These are phyloP conservation scores for Albula goreensis DNA, from an alignment of 2,113 vertebrate species.

Conservation along the genomic window DNA sequence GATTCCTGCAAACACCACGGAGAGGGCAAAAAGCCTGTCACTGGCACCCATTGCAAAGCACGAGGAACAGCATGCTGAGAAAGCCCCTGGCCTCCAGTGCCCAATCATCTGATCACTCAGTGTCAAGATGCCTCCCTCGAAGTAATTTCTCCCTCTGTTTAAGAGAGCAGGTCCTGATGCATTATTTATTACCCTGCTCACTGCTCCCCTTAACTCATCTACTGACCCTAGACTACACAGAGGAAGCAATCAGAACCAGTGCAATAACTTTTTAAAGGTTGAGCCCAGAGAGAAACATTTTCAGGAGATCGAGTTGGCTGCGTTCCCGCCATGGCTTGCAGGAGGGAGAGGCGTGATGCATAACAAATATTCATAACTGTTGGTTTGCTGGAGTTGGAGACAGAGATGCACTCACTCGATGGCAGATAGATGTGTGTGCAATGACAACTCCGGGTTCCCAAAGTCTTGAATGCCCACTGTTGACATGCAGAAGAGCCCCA, in stretches of 20 bases:
- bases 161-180: background rate
- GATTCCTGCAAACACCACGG: slow-evolving; percentile 69
- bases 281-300: background rate
- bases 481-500: too few relatives aligned
- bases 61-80: too few relatives aligned
- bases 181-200: slow-evolving; percentile 13
- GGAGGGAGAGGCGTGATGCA: background rate
- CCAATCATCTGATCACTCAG: background rate
- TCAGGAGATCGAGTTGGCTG: background rate
- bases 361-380: background rate
- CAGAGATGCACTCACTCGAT: too few relatives aligned
- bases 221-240: background rate
- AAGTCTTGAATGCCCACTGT: too few relatives aligned
- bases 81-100: too few relatives aligned
- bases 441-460: too few relatives aligned
- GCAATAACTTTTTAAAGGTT: background rate
- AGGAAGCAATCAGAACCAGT: background rate
- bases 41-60: background rate
- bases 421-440: too few relatives aligned
- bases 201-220: background rate
- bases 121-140: too few relatives aligned
- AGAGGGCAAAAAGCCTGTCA: background rate
- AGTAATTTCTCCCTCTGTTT: background rate
- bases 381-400: too few relatives aligned
- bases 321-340: background rate